Base-by-base conservation (phyloP, 2,888 invertebrate species). In the Cyclophora punctaria region DNA sequence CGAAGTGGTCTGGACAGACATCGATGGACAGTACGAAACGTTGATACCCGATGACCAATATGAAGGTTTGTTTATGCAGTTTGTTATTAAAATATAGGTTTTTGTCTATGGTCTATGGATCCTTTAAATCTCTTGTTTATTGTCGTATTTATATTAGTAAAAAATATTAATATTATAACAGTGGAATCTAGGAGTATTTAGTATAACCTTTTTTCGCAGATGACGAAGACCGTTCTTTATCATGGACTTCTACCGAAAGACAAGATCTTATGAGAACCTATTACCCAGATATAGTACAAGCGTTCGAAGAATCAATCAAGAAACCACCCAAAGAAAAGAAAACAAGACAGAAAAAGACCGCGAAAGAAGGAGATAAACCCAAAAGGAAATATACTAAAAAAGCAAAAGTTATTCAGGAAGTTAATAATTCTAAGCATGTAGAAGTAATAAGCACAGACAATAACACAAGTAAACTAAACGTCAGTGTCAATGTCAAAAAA, bases 1-100 rank as follows among this genome's bases (percentile, higher is more conserved):
- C 64, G 94, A 95, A 82, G 90, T 95, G 6, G 77, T 92, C 4
- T 95, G 95, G 95, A 69, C 75, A 35, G 93, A 93, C 63, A 82
- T 89, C 4, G 78, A 88, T 35, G 83, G 87, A 2, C 83, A 77
- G 48, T 91, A 93, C 50, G 87, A 90, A 44, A 90, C 88, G 33
- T 71, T 94, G 20, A 90, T 92, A 57, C 92, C 93, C 0, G 87
- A 91, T 53, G 78, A 90, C 40, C 92, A 92, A 70, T 77, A 92
- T 52, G 74, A 86, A 50, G 88, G 88, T 85, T 66, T 43, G 43
- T 43, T 3, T 20, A 41, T 44, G n/a, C 7, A n/a, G 2, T n/a
- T n/a, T n/a, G n/a, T n/a, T n/a, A n/a, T n/a, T n/a, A n/a, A n/a
- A n/a, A n/a, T n/a, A n/a, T n/a, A n/a, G n/a, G n/a, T n/a, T n/a